A percentile compares a stretch with the other conserved stretches of the same genome.
Evolutionary conservation across 2,888 invertebrate species (phyloP).

Genomic region (Cataglyphis rosenhaueri): DNA sequence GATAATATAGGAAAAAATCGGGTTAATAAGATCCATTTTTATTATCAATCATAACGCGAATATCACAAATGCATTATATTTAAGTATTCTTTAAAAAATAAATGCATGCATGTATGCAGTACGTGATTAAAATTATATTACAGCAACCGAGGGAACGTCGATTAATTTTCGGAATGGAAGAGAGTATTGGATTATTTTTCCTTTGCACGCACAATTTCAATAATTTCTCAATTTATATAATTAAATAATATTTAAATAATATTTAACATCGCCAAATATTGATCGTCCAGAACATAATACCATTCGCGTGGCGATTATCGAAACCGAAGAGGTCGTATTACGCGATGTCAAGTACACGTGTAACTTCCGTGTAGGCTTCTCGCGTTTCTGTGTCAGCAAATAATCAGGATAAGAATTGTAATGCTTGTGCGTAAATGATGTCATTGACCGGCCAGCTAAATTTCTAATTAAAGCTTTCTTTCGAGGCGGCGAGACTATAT

Average conservation of each 20-base stretch:
- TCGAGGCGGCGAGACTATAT: background rate
- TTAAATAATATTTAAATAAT: conserved; percentile 37
- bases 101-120: background rate
- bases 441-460: conserved; percentile 15
- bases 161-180: conserved; percentile 49
- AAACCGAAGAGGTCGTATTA: conserved; percentile 60
- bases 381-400: conserved; percentile 64
- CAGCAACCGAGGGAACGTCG: background rate
- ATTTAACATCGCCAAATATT: conserved; percentile 22
- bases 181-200: background rate
- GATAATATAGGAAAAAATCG: conserved; percentile 42
- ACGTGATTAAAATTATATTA: background rate
- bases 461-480: conserved; percentile 6
- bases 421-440: conserved; percentile 33
- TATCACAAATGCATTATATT: background rate
- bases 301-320: conserved; percentile 43
- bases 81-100: background rate
- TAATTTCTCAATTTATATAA: conserved; percentile 24
- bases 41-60: background rate
- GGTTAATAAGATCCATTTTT: background rate
- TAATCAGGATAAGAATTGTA: conserved; percentile 52
- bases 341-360: conserved; percentile 72
- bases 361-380: conserved; percentile 71
- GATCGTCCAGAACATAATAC: conserved; percentile 36
- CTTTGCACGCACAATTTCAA: conserved; percentile 15